Evolutionary conservation across 2,113 vertebrate species (phyloP).

Genomic region (Cynoglossus semilaevis): DNA sequence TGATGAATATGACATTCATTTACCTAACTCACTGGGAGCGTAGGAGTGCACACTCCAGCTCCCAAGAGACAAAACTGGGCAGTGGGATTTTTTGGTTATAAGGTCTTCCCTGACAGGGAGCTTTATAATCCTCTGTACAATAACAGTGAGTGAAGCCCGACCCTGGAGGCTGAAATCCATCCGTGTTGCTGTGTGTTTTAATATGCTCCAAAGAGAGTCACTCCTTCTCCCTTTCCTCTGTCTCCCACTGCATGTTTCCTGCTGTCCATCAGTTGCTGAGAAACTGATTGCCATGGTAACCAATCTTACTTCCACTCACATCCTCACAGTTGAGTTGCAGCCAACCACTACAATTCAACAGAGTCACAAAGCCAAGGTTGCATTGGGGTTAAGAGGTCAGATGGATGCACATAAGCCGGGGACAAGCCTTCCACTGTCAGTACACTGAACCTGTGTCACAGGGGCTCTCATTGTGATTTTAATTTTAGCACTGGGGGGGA

Average conservation of each 20-base stretch:
- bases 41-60: constrained; percentile 4
- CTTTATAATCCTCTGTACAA: constrained; percentile 54
- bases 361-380: constrained; percentile 15
- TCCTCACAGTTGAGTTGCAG: constrained; percentile 23
- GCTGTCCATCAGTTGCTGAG: constrained; percentile 36
- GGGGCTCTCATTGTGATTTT: neutral
- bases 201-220: constrained; percentile 64
- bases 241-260: constrained; percentile 31
- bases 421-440: constrained; percentile 4
- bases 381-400: constrained; percentile 31
- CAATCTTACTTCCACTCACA: constrained; percentile 22
- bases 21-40: neutral
- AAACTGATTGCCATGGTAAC: constrained; percentile 59
- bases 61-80: constrained; percentile 27
- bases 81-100: constrained; percentile 39
- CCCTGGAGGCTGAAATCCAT: constrained; percentile 60
- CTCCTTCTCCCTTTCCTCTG: constrained; percentile 34
- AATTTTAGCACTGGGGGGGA: neutral
- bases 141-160: constrained; percentile 43
- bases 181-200: constrained; percentile 58
- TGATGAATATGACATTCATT: too few species aligned
- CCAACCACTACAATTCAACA: constrained; percentile 16
- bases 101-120: constrained; percentile 43
- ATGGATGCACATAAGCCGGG: neutral
- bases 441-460: neutral